A percentile compares a stretch with the other conserved stretches of the same genome.
These are phyloP conservation scores for Zaprionus gabonicus DNA, from an alignment of 1,140 invertebrate species.

Conservation along the genomic window DNA sequence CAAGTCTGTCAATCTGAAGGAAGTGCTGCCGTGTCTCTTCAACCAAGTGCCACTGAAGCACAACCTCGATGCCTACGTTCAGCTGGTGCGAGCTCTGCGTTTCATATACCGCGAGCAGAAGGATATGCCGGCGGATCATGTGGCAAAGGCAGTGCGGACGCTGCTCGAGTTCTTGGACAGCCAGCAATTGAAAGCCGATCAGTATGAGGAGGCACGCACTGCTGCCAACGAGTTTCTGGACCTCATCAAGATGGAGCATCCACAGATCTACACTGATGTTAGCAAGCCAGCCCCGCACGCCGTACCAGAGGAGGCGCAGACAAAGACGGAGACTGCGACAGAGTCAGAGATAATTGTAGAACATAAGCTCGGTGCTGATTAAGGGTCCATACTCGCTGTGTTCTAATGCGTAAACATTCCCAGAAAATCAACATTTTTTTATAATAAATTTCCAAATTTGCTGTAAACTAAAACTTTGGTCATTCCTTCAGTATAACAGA, in stretches of 20 bases:
- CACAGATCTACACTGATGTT: not conserved
- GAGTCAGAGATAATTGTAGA: no score
- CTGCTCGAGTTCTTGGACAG: conserved; percentile 7
- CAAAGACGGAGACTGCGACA: no score
- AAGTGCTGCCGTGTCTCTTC: not conserved
- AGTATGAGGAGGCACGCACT: not conserved
- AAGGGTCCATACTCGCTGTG: no score
- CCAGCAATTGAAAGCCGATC: not conserved
- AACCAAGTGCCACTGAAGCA: not conserved
- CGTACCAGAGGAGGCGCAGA: not conserved
- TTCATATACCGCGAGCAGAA: not conserved
- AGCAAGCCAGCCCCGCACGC: not conserved
- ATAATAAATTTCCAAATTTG: no score
- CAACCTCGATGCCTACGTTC: not conserved
- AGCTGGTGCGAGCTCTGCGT: not conserved
- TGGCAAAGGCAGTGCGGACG: not conserved
- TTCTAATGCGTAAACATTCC: no score
- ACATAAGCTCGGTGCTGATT: no score
- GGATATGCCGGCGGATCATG: not conserved
- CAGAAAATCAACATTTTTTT: no score
- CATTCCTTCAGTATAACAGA: no score
- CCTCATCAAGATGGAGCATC: not conserved
- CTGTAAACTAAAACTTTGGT: no score
- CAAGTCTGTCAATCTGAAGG: not conserved
- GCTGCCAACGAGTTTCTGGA: not conserved